Evolutionary conservation across 2,888 invertebrate genomes (phyloP).

Genomic region (Rotaria magnacalcarata): DNA sequence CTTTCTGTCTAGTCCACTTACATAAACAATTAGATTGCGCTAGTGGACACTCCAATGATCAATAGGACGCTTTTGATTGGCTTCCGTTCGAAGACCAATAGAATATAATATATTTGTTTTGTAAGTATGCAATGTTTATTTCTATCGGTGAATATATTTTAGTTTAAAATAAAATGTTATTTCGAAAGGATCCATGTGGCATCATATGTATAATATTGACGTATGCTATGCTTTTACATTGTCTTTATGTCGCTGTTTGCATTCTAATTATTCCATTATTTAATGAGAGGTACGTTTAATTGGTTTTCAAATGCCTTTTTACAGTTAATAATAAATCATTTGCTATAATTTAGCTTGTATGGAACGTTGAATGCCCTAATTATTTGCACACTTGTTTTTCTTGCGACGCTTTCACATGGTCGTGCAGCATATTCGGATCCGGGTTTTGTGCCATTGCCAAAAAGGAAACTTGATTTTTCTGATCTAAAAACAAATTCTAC

Average conservation of each 20-base stretch:
- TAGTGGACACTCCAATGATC: background rate
- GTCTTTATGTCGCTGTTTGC: slow-evolving; percentile 77
- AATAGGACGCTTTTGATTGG: background rate
- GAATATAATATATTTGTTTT: background rate
- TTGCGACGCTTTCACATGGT: slow-evolving; percentile 73
- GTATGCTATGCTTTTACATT: slow-evolving; percentile 75
- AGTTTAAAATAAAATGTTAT: slow-evolving; percentile 61
- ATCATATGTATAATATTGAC: slow-evolving; percentile 75
- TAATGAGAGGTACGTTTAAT: slow-evolving; percentile 68
- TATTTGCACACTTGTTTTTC: slow-evolving; percentile 74
- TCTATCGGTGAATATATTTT: no score
- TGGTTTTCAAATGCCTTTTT: no score
- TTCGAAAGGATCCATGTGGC: slow-evolving; percentile 77
- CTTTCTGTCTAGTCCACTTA: background rate
- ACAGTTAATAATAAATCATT: background rate
- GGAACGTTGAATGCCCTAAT: slow-evolving; percentile 73
- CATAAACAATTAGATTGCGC: background rate
- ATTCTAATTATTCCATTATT: slow-evolving; percentile 78
- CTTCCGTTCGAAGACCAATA: background rate
- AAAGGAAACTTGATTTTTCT: slow-evolving; percentile 70
- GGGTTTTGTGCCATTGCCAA: slow-evolving; percentile 72
- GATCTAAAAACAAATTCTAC: slow-evolving; percentile 60
- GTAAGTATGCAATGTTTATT: background rate
- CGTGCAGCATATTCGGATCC: slow-evolving; percentile 83
- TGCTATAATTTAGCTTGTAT: slow-evolving; percentile 63